phyloP scores from a whole-genome alignment of 2,113 vertebrate genomes.

The Callorhinus ursinus region DNA sequence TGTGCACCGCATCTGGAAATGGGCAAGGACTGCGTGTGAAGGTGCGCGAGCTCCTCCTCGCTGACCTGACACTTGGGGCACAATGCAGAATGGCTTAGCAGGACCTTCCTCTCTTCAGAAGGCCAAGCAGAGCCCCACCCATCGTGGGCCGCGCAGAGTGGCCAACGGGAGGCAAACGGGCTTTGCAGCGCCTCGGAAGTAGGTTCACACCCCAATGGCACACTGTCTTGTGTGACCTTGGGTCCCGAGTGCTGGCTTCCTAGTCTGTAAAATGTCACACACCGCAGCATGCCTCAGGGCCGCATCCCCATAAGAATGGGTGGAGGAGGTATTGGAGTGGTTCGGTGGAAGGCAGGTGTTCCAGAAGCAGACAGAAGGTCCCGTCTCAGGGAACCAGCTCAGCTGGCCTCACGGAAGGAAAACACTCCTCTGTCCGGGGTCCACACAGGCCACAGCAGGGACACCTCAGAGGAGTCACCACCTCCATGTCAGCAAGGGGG shows the following conservation, averaged over 20 bases:
- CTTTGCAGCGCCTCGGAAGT: too few species aligned
- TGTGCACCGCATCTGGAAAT: fast-evolving
- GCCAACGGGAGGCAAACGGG: too few species aligned
- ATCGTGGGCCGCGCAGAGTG: too few species aligned
- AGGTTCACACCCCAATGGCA: not conserved
- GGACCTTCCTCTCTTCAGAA: not conserved
- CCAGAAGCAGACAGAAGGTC: too few species aligned
- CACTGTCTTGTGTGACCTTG: not conserved
- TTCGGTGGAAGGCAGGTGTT: too few species aligned
- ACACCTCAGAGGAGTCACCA: not conserved
- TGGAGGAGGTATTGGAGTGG: too few species aligned
- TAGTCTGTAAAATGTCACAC: too few species aligned
- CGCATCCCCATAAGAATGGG: too few species aligned
- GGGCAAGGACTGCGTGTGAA: not conserved
- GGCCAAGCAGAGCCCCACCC: not conserved
- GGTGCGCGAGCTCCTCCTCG: not conserved
- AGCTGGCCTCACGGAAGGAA: not conserved
- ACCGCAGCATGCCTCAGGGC: fast-evolving
- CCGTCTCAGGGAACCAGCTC: not conserved
- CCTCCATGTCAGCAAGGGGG: not conserved
- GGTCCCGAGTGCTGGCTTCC: not conserved
- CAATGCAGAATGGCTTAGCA: not conserved
- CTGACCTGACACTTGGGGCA: not conserved
- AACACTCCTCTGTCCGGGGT: not conserved
- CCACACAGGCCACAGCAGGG: not conserved